Conservation (phyloP, 2,113 vertebrate species). For the Zosterops borbonicus region DNA sequence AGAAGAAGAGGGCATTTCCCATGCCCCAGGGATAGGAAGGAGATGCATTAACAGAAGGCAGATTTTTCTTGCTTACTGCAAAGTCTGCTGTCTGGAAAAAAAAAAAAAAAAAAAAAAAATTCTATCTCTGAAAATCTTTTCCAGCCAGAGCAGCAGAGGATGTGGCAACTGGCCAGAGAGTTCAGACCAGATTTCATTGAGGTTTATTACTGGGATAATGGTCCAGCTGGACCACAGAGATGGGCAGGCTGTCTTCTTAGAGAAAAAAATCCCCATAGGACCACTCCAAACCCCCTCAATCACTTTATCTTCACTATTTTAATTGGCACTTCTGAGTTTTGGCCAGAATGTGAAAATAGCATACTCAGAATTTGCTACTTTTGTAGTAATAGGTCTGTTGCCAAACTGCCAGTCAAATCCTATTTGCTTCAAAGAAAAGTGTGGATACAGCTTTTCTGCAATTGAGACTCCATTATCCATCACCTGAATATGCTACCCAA, state of each 20-base stretch:
- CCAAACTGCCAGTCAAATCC: background rate
- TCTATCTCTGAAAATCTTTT: background rate
- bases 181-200: background rate
- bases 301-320: background rate
- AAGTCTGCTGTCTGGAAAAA: background rate
- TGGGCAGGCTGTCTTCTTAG: background rate
- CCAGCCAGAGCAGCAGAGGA: background rate
- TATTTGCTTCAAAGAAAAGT: background rate
- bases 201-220: background rate
- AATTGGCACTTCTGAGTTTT: background rate
- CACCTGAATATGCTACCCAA: background rate
- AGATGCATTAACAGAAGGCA: background rate
- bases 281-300: background rate
- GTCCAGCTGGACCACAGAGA: background rate
- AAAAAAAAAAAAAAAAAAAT: background rate
- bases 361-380: background rate
- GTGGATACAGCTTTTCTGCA: constrained; percentile 7
- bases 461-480: background rate
- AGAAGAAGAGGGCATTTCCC: background rate
- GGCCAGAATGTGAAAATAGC: background rate
- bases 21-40: background rate
- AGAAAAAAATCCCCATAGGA: background rate
- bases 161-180: background rate
- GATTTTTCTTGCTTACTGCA: background rate
- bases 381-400: background rate